Percentiles rank a stretch among this genome's conserved stretches.
Conservation (phyloP, 2,113 vertebrate species). For the Rhipidura dahli region DNA sequence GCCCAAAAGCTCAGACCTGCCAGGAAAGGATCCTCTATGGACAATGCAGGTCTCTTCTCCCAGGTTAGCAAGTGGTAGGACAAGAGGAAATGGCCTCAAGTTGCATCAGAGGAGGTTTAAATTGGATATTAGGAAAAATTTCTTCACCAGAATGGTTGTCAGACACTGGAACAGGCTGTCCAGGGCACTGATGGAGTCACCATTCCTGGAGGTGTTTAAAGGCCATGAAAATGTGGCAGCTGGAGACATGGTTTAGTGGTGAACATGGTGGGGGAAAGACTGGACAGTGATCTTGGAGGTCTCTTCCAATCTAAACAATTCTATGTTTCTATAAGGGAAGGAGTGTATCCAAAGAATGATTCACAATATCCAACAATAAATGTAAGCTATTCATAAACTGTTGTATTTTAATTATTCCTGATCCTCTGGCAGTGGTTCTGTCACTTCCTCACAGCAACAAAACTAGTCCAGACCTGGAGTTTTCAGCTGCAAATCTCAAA, state of each 20-base stretch:
- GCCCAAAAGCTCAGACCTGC: background rate
- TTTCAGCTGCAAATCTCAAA: background rate
- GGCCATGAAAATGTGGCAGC: background rate
- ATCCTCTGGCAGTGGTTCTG: background rate
- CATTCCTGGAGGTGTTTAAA: background rate
- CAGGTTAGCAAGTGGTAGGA: background rate
- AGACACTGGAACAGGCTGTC: background rate
- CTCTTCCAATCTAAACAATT: background rate
- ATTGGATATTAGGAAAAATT: background rate
- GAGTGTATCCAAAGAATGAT: background rate
- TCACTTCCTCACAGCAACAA: background rate
- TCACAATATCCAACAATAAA: background rate
- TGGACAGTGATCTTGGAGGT: background rate
- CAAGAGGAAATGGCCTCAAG: background rate
- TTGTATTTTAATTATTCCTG: background rate
- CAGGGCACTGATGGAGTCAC: background rate
- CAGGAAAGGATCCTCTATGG: too few species aligned
- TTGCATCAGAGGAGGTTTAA: background rate
- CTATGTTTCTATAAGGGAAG: background rate
- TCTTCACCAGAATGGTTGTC: background rate
- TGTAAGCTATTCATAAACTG: background rate
- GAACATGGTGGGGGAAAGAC: background rate
- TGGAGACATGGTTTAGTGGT: background rate
- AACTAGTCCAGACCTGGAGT: background rate
- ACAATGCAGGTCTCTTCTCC: background rate